Evolutionary conservation across 2,888 invertebrate genomes (phyloP).

Genomic region (Thecophora atra): DNA sequence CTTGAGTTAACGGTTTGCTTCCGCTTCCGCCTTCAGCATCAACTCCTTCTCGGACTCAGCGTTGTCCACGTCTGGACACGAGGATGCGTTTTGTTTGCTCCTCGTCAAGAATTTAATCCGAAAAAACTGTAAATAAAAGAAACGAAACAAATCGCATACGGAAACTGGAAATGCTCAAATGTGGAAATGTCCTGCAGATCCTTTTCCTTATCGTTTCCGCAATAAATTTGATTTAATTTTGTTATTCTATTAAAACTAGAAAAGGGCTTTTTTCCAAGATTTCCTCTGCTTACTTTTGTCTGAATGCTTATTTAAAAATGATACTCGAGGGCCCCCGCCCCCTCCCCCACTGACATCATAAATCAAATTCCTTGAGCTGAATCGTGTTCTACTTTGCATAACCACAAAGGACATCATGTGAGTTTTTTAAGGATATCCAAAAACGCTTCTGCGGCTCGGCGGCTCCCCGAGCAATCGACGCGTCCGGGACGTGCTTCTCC

Average conservation of each 20-base stretch:
- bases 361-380: slow-evolving; percentile 39
- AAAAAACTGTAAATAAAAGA: not conserved
- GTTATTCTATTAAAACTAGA: slow-evolving; percentile 62
- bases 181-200: slow-evolving; percentile 42
- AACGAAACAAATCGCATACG: slow-evolving; percentile 6
- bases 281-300: slow-evolving; percentile 34
- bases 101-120: slow-evolving; percentile 27
- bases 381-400: slow-evolving; percentile 27
- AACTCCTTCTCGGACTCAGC: not conserved
- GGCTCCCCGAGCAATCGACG: slow-evolving; percentile 30
- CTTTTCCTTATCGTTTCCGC: slow-evolving; percentile 64
- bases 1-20: slow-evolving; percentile 3
- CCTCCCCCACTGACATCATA: slow-evolving; percentile 39
- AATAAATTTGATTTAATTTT: slow-evolving; percentile 64
- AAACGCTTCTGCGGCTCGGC: slow-evolving; percentile 21
- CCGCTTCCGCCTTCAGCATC: slow-evolving; percentile 18
- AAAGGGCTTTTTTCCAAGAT: slow-evolving; percentile 41
- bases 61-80: not conserved
- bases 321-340: slow-evolving; percentile 35
- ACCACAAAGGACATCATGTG: slow-evolving; percentile 23
- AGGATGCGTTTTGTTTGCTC: not conserved
- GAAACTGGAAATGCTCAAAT: slow-evolving; percentile 29
- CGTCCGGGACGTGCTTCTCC: slow-evolving; percentile 38
- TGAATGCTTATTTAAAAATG: slow-evolving; percentile 7
- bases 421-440: slow-evolving; percentile 23